phyloP scores from a whole-genome alignment of 2,797 vertebrate species.

The Eospalax fontanierii region DNA sequence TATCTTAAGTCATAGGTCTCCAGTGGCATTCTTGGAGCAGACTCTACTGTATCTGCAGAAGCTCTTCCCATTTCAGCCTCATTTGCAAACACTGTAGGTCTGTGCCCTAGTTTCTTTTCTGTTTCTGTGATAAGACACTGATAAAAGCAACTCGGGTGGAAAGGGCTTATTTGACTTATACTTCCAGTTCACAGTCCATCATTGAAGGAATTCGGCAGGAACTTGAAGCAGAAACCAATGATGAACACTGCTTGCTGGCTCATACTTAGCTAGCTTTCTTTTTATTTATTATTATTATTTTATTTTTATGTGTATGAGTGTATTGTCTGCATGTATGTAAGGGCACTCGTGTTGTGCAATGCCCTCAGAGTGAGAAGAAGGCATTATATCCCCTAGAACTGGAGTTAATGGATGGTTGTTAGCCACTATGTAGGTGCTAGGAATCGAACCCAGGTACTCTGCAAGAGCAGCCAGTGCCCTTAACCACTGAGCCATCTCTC shows the following conservation, averaged over 20 bases:
- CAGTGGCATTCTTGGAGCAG: neutral
- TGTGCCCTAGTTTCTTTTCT: neutral
- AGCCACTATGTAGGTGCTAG: too few species aligned
- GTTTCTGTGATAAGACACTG: neutral
- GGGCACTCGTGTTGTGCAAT: too few species aligned
- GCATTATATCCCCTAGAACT: too few species aligned
- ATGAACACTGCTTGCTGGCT: neutral
- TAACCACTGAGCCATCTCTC: too few species aligned
- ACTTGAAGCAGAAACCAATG: neutral
- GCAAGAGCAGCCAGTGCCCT: too few species aligned
- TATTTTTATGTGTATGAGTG: neutral
- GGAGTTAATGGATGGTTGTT: too few species aligned
- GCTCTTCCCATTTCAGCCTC: neutral
- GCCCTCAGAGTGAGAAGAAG: too few species aligned
- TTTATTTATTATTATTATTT: neutral
- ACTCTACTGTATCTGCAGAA: neutral
- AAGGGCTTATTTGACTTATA: neutral
- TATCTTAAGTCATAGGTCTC: neutral
- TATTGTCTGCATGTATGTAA: too few species aligned
- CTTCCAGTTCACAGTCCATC: neutral
- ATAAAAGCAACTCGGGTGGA: neutral
- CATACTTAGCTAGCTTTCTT: neutral
- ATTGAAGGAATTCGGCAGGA: neutral
- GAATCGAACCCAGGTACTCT: too few species aligned
- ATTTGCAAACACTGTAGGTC: neutral